These are phyloP conservation scores for Pristionchus exspectatus DNA, from an alignment of 2,888 invertebrate genomes.

Conservation along the genomic window DNA sequence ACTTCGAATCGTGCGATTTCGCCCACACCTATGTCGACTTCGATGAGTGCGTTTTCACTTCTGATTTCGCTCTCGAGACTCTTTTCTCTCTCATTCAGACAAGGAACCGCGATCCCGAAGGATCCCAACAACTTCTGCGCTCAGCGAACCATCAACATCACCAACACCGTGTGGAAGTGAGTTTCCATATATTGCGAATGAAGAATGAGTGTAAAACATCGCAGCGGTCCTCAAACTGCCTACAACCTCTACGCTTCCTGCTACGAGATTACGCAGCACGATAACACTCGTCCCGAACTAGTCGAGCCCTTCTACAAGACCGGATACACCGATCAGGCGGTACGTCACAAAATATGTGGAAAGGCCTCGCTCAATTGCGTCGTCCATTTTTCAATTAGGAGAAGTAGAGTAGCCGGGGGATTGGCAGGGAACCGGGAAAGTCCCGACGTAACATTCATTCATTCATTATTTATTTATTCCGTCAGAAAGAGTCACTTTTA, in stretches of 20 bases:
- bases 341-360: not conserved
- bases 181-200: not conserved
- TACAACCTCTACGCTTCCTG: constrained; percentile 67
- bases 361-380: too few relatives aligned
- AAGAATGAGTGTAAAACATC: not conserved
- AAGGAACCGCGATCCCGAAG: constrained; percentile 62
- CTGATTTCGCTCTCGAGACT: not conserved
- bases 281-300: constrained; percentile 7
- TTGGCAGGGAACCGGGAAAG: too few relatives aligned
- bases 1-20: constrained; percentile 69
- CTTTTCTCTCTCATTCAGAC: not conserved
- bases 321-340: constrained; percentile 35
- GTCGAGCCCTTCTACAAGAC: constrained; percentile 37
- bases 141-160: constrained; percentile 60
- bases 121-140: constrained; percentile 62
- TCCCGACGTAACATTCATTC: too few relatives aligned
- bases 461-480: too few relatives aligned
- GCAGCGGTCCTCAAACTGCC: constrained; percentile 56
- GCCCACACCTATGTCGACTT: constrained; percentile 60
- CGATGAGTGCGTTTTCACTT: constrained; percentile 4
- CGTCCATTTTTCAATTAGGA: too few relatives aligned
- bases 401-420: too few relatives aligned
- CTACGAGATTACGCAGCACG: constrained; percentile 56
- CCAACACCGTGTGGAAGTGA: not conserved
- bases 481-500: too few relatives aligned